These are phyloP conservation scores for Idaea dimidiata DNA, from an alignment of 2,888 invertebrate genomes.

Conservation along the genomic window DNA sequence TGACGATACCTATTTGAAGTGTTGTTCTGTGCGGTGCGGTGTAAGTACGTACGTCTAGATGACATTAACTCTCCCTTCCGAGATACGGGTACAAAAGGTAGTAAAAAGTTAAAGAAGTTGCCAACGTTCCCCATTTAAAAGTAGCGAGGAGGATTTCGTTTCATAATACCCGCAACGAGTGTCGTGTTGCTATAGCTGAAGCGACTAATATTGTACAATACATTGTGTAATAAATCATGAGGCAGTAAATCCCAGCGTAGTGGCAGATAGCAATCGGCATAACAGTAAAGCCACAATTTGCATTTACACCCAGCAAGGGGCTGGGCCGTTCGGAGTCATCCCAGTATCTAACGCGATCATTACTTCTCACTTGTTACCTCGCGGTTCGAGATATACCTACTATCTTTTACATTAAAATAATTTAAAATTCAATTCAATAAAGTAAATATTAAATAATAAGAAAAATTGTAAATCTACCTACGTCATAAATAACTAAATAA, in stretches of 20 bases:
- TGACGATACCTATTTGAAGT: not conserved
- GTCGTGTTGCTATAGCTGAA: slow-evolving; percentile 11
- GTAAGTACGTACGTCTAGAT: not conserved
- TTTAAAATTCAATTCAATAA: not conserved
- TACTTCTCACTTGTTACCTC: slow-evolving; percentile 14
- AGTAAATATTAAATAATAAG: no score
- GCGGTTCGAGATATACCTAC: not conserved
- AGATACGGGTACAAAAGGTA: slow-evolving; percentile 4
- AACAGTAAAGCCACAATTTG: slow-evolving; percentile 67
- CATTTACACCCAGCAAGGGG: slow-evolving; percentile 51
- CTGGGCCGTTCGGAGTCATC: slow-evolving; percentile 12
- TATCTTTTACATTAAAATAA: not conserved
- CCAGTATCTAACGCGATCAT: slow-evolving; percentile 16
- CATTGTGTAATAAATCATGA: slow-evolving; percentile 45
- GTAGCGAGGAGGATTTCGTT: not conserved
- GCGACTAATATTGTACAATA: slow-evolving; percentile 24
- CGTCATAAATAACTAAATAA: no score
- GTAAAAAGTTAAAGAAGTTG: slow-evolving; percentile 3
- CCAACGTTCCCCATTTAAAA: not conserved
- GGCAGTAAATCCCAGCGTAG: slow-evolving; percentile 45
- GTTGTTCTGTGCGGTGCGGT: not conserved
- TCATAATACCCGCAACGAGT: slow-evolving; percentile 10
- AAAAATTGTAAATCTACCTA: no score
- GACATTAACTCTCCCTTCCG: slow-evolving; percentile 4
- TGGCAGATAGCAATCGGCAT: slow-evolving; percentile 58